phyloP scores from a whole-genome alignment of 2,888 invertebrate species.

The Melieria crassipennis region DNA sequence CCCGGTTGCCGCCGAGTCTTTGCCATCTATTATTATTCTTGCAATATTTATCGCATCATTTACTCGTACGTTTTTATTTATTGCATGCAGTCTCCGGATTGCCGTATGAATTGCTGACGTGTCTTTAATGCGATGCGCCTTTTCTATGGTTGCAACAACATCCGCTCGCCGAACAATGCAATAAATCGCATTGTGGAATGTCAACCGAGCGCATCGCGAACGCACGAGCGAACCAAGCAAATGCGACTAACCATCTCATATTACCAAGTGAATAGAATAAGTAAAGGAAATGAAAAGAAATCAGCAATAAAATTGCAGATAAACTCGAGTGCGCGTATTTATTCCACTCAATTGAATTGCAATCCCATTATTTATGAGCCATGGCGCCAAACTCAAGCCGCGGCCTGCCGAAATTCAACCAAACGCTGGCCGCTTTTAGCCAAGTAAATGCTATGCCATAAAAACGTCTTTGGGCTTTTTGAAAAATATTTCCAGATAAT shows the following conservation, averaged over 20 bases:
- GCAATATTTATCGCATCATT: background rate
- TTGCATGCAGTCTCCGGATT: background rate
- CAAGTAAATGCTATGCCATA: no score
- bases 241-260: no score
- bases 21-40: background rate
- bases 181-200: constrained; percentile 19
- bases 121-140: background rate
- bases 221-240: no score
- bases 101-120: constrained; percentile 13
- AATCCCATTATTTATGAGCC: constrained; percentile 24
- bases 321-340: constrained; percentile 1
- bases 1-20: background rate
- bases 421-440: no score
- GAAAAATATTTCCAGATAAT: no score
- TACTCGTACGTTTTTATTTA: background rate
- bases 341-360: constrained; percentile 30
- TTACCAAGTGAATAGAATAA: no score
- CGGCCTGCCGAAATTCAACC: no score
- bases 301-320: no score
- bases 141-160: background rate
- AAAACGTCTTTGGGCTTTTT: no score
- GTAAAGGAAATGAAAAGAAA: no score
- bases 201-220: no score
- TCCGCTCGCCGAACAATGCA: constrained; percentile 6
- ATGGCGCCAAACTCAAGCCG: background rate